Conservation (phyloP, 2,888 invertebrate genomes). For the Plebejus melissa region DNA sequence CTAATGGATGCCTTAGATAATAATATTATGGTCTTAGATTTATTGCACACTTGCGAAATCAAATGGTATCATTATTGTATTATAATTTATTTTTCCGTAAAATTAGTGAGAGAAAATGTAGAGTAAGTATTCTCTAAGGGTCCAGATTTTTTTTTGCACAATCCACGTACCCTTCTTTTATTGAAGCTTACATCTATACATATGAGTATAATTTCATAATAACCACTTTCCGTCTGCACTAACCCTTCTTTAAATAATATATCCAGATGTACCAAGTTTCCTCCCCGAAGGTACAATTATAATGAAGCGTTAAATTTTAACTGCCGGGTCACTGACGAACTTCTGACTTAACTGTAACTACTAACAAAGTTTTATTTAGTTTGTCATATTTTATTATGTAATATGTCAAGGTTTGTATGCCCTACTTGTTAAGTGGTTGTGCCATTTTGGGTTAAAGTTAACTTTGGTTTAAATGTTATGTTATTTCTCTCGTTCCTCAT, state of each 20-base stretch:
- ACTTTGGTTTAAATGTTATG: too few relatives aligned
- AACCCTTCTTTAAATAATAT: slow-evolving; percentile 18
- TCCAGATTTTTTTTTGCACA: too few relatives aligned
- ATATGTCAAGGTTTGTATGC: neutral
- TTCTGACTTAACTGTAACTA: slow-evolving; percentile 2
- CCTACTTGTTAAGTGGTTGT: neutral
- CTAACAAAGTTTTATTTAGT: neutral
- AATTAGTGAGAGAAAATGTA: too few relatives aligned
- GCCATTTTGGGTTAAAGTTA: too few relatives aligned
- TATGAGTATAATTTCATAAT: neutral
- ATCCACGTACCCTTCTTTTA: neutral
- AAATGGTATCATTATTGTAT: too few relatives aligned
- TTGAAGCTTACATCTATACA: neutral
- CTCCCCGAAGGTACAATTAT: neutral
- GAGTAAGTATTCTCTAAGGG: too few relatives aligned
- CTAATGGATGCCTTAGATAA: too few relatives aligned
- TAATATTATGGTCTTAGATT: neutral
- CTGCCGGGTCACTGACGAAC: slow-evolving; percentile 8
- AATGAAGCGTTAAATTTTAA: slow-evolving; percentile 18
- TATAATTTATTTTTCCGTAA: too few relatives aligned
- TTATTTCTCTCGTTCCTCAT: too few relatives aligned
- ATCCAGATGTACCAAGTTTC: slow-evolving; percentile 3
- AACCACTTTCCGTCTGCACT: neutral
- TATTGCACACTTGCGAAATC: too few relatives aligned
- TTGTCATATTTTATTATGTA: neutral